Percentiles rank a stretch among this genome's conserved stretches.
Evolutionary conservation across 2,113 vertebrate genomes (phyloP).

Genomic region (Triplophysa dalaica): DNA sequence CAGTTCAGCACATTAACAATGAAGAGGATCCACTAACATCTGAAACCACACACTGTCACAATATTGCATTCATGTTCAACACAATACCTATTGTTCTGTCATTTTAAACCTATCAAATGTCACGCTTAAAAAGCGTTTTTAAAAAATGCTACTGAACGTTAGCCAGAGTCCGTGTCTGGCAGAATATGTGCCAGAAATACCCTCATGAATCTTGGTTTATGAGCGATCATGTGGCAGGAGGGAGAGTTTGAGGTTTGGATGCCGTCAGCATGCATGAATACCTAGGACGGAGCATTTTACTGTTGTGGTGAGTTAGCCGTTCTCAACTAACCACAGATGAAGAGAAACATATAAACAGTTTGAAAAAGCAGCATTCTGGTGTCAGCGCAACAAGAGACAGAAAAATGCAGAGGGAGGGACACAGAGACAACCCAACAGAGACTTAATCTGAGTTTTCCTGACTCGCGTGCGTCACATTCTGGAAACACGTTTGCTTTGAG

Average conservation of each 20-base stretch:
- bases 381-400: constrained; percentile 53
- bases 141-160: background rate
- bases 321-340: constrained; percentile 53
- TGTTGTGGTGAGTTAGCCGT: constrained; percentile 38
- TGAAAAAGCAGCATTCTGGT: constrained; percentile 52
- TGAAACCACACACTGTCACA: no score
- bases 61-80: no score
- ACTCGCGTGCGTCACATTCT: no score
- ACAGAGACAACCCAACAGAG: background rate
- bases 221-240: constrained; percentile 48
- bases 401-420: constrained; percentile 34
- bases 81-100: no score
- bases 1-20: no score
- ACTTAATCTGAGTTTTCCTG: background rate
- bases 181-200: constrained; percentile 11
- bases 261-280: constrained; percentile 35
- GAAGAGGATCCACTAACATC: no score
- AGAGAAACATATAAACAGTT: constrained; percentile 61
- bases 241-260: constrained; percentile 56
- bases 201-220: constrained; percentile 12
- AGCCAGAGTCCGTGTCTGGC: background rate
- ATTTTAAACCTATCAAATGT: no score
- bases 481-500: background rate
- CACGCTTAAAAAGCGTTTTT: no score
- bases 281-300: constrained; percentile 24